phyloP scores from a whole-genome alignment of 2,113 vertebrate species.

The Chiloscyllium plagiosum region DNA sequence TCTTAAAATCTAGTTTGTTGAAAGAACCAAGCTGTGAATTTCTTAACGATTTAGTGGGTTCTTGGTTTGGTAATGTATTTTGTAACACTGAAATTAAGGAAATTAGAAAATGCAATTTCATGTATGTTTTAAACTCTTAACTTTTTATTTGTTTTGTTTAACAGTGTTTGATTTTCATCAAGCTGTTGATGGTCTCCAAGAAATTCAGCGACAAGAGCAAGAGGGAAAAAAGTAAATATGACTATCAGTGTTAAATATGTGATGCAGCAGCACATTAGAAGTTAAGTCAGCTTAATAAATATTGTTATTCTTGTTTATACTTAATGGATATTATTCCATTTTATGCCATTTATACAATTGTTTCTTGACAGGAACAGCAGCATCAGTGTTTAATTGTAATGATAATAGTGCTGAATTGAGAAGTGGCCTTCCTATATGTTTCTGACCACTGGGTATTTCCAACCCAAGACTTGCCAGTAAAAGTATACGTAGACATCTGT shows the following conservation, averaged over 20 bases:
- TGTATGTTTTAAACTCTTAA: neutral
- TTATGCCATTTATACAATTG: neutral
- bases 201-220: slow-evolving; percentile 86
- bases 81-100: neutral
- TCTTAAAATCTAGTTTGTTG: neutral
- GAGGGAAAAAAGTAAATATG: slow-evolving; percentile 88
- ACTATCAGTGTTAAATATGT: neutral
- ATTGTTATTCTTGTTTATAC: neutral
- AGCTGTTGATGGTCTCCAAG: slow-evolving; percentile 89
- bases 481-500: neutral
- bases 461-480: neutral
- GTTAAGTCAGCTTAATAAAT: neutral
- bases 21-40: slow-evolving; percentile 11
- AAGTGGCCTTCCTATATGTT: neutral
- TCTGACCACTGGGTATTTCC: neutral
- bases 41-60: neutral
- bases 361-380: neutral
- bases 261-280: neutral
- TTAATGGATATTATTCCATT: neutral
- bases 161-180: slow-evolving; percentile 97
- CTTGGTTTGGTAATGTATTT: neutral
- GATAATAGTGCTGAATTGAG: neutral
- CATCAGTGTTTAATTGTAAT: too few relatives aligned
- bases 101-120: neutral
- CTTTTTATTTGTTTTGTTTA: slow-evolving; percentile 43